These are phyloP conservation scores for Calycopis cecrops DNA, from an alignment of 1,140 invertebrate species.

Conservation along the genomic window DNA sequence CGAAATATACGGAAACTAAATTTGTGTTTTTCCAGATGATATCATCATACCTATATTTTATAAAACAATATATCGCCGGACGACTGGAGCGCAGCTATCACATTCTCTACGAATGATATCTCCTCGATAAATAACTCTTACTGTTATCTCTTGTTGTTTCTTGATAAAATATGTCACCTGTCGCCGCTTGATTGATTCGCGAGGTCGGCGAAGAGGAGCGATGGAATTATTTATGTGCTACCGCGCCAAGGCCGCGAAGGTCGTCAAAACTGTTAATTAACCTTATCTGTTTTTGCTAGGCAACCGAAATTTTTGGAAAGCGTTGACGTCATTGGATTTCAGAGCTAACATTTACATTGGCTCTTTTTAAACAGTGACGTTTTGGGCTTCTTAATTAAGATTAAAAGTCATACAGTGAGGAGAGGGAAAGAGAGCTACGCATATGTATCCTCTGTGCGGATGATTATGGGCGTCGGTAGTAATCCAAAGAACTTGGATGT, in stretches of 20 bases:
- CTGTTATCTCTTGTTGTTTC: conserved; percentile 25
- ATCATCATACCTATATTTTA: too few species aligned
- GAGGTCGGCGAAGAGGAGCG: conserved; percentile 32
- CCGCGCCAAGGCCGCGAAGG: conserved; percentile 25
- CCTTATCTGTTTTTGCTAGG: neutral
- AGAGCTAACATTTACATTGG: too few species aligned
- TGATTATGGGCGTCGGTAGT: too few species aligned
- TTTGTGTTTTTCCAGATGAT: too few species aligned
- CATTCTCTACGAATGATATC: conserved; percentile 11
- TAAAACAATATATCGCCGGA: neutral
- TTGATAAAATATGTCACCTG: conserved; percentile 30
- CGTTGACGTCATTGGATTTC: too few species aligned
- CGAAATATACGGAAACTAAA: too few species aligned
- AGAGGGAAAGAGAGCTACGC: too few species aligned
- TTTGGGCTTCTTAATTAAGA: too few species aligned
- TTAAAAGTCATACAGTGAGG: too few species aligned
- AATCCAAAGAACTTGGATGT: too few species aligned
- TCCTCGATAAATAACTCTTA: conserved; percentile 21
- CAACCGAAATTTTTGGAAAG: neutral
- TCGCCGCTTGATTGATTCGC: conserved; percentile 46
- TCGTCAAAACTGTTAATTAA: conserved; percentile 14
- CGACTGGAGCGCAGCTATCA: conserved; percentile 16
- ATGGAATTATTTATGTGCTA: conserved; percentile 43
- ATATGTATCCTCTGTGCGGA: too few species aligned
- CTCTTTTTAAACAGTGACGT: too few species aligned